Evolutionary conservation across 2,113 vertebrate genomes (phyloP), one percentile per base, ranked within the genome.

Genomic region (Otocyon megalotis): DNA sequence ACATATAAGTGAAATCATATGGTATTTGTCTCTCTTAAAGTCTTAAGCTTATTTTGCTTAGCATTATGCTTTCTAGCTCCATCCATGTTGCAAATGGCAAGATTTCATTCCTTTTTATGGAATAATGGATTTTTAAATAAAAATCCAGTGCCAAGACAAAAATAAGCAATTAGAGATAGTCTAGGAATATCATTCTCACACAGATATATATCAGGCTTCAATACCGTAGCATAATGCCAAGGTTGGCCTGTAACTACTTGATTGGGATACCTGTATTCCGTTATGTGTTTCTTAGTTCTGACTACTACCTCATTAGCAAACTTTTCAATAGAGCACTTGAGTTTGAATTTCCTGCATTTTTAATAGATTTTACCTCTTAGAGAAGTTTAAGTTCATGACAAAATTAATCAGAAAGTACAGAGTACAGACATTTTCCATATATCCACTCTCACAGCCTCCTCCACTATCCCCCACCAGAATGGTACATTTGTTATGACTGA

Each of bases 361-460:
- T 13, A 81, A 93, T 35, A 53, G 16, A 48, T 5, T 65, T 82
- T 53, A 62, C 15, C 53, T 93, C 88, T 60, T 37, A 87, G 20
- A 37, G 56, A 1, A 74, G 15, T 53, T 92, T 67, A 72, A 11
- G 9, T 81, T 93, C 77, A 62, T 7, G 65, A n/a, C 12, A 88
- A 84, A 90, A 88, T 2, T 81, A 8, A 88, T 13, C 9, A 86
- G 16, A 79, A 24, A 80, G 2, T 43, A 11, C 4, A 9, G 0
- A 50, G 9, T 43, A 11, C 4, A 9, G 0, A 50, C 7, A 53
- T 54, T 63, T 58, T 32, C n/a, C 53, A 54, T 22, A 58, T 16
- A 30, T 6, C 5, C 4, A 48, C 15, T n/a, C 7, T 1, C 37
- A 13, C 0, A 37, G 24, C 0, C 8, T 19, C 1, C 8, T 13